These are phyloP conservation scores for Crocodylus rhombifer DNA, from an alignment of 2,797 vertebrate genomes.

Conservation along the genomic window DNA sequence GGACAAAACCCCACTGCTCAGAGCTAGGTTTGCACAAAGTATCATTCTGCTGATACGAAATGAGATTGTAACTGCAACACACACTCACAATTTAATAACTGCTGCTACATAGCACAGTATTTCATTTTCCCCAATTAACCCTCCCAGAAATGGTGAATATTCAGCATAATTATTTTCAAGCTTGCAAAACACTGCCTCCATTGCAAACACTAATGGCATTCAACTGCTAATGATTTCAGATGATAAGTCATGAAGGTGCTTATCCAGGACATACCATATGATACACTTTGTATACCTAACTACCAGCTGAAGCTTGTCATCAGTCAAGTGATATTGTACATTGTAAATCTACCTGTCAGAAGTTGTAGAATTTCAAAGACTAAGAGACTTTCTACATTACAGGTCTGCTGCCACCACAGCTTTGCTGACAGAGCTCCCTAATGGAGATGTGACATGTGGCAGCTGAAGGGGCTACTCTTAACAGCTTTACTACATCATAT, in stretches of 20 bases:
- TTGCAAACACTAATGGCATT: slow-evolving; percentile 38
- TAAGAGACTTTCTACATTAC: too few species aligned
- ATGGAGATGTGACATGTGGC: too few species aligned
- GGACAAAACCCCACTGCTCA: slow-evolving; percentile 53
- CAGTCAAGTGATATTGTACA: not conserved
- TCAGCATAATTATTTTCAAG: slow-evolving; percentile 65
- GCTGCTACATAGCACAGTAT: slow-evolving; percentile 28
- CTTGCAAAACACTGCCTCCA: slow-evolving; percentile 33
- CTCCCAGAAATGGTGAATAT: slow-evolving; percentile 63
- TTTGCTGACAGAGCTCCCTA: too few species aligned
- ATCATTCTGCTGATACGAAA: slow-evolving; percentile 61
- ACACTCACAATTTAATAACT: slow-evolving; percentile 72
- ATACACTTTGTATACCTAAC: not conserved
- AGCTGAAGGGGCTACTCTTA: too few species aligned
- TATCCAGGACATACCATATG: not conserved
- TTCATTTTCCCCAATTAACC: slow-evolving; percentile 64
- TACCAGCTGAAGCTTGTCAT: not conserved
- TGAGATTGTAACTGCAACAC: slow-evolving; percentile 45
- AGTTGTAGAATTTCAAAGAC: not conserved
- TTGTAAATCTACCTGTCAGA: slow-evolving; percentile 10
- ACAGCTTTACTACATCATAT: too few species aligned
- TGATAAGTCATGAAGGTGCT: not conserved
- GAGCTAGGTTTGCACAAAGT: slow-evolving; percentile 48
- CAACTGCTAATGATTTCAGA: slow-evolving; percentile 10
- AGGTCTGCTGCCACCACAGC: too few species aligned